Base-by-base conservation (phyloP, 2,113 vertebrate species). In the Nesogale talazaci region DNA sequence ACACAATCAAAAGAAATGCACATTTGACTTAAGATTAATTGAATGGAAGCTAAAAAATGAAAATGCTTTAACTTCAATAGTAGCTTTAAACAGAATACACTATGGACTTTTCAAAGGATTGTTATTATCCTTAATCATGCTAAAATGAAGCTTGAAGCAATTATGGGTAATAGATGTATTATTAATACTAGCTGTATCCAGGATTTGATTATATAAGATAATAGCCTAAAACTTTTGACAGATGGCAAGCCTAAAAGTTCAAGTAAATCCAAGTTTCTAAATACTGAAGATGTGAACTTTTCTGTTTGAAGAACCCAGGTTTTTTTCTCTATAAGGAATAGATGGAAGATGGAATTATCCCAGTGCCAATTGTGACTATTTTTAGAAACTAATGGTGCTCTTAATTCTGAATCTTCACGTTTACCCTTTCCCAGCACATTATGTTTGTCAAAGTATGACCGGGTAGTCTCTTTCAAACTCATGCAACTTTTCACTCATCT, bases 61-160 rank as follows among this genome's bases (percentile, higher is more conserved):
- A 95, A 93, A 88, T 72, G 75, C 56, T 38, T 89, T 96, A 89
- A 84, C 59, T 94, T 46, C 87, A 92, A 87, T 3, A 77, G 84
- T 78, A 36, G 38, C 87, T 96, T 95, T 94, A 96, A 91, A 91
- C 75, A 81, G 93, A 96, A 92, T 91, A 95, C 93, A 94, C 65
- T 63, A 76, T 79, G 79, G 79, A 67, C 61, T 94, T 89, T 93
- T 91, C 79, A 93, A 94, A 88, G 92, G 92, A 92, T 95, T 96
- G 88, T 93, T 82, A 90, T 92, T 85, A 83, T 85, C 83, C 70
- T 94, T 93, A 96, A 93, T 89, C 17, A 0, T 90, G 85, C 90
- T 90, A 88, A 94, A 95, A 94, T 67, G 65, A 89, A 95, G 90
- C 85, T 93, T 88, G 79, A 79, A 91, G 83, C 92, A 96, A 91